Percentiles rank a stretch among this genome's conserved stretches.
Evolutionary conservation across 2,888 invertebrate genomes (phyloP).

Genomic region (Criorhina ranunculi): DNA sequence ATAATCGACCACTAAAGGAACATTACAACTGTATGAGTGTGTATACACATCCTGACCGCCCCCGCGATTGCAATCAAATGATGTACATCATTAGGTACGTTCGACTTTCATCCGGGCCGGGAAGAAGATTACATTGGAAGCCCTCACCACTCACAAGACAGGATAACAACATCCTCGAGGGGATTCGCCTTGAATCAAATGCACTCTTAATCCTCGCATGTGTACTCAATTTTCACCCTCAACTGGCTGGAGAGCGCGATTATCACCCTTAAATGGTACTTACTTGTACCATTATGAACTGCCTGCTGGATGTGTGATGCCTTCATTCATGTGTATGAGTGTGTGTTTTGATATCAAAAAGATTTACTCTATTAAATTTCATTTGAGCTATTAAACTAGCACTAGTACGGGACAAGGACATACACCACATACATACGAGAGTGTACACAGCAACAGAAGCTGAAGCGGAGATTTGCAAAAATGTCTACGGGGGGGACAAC

Average conservation of each 20-base stretch:
- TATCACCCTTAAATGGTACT: conserved; percentile 84
- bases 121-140: conserved; percentile 26
- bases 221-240: conserved; percentile 82
- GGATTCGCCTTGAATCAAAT: conserved; percentile 80
- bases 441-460: not conserved
- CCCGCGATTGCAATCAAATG: conserved; percentile 82
- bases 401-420: too few relatives aligned
- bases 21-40: conserved; percentile 21
- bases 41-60: conserved; percentile 78
- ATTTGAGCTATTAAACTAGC: conserved; percentile 74
- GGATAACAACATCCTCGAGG: conserved; percentile 64
- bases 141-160: conserved; percentile 28
- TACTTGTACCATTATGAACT: conserved; percentile 71
- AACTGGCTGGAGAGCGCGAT: conserved; percentile 81
- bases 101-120: not conserved
- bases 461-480: not conserved
- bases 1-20: conserved; percentile 69
- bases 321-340: conserved; percentile 39
- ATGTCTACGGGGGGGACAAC: not conserved
- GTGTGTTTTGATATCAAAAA: conserved; percentile 81
- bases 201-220: conserved; percentile 83
- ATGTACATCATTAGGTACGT: conserved; percentile 82
- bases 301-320: conserved; percentile 29
- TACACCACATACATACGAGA: conserved; percentile 38
- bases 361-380: conserved; percentile 83